Evolutionary conservation across 2,113 vertebrate species (phyloP), one percentile per base, ranked within the genome.

Genomic region (Eolophus roseicapilla): DNA sequence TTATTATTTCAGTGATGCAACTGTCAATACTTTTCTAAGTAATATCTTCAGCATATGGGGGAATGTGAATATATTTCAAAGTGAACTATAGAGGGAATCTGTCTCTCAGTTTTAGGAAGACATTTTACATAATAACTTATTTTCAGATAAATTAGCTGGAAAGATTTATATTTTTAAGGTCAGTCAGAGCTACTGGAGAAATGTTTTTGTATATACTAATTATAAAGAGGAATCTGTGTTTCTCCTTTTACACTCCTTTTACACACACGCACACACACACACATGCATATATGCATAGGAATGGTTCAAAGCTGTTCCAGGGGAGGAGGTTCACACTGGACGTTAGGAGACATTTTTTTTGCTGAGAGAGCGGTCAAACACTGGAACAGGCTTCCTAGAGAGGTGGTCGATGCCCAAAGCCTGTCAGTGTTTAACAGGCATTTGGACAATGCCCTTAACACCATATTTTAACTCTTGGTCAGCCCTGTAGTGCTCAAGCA

Each of bases 201-300:
- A 59, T 57, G 25, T 7, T 69, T 63, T 59, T 69, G 10, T 57
- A 13, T 43, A 57, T 82, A 27, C 4, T 27, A 84, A 11, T 46
- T 70, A n/a, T 17, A 41, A 25, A 79, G 43, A 52, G 27, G 17
- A 79, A 60, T 24, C 17, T 35, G 9, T 18, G 12, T 31, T n/a
- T 37, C 31, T 62, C 9, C 7, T 70, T 64, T 59, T 29, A 64
- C 33, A 20, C 33, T 59, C 8, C 55, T 59, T n/a, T n/a, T 59
- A 59, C 33, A n/a, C 20, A 15, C 52, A 55, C 4, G 33, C 28
- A 31, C 15, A 47, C 8, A 17, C 8, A 17, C 1, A 1, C n/a
- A 37, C 6, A 9, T 20, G 13, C 16, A 12, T 27, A 43, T 27
- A 24, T 1, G 1, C 1, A 2, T 52, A 21, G 3, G 4, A 47